Conservation (phyloP, 2,797 vertebrate species). For the Gobio occitaniae region DNA sequence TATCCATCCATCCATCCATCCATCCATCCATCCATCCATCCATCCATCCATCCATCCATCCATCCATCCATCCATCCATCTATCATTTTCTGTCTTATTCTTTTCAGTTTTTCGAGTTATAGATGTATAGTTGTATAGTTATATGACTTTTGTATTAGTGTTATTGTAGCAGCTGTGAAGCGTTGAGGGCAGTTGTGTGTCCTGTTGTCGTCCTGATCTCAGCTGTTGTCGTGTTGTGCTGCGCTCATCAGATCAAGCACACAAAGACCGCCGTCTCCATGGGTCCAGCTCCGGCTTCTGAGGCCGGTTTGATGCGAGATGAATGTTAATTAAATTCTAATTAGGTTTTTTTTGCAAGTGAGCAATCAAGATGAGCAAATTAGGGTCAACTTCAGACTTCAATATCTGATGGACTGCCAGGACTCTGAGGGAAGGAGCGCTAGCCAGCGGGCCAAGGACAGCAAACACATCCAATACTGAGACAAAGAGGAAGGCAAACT, state of each 20-base stretch:
- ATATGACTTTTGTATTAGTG: neutral
- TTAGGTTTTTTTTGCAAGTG: constrained; percentile 47
- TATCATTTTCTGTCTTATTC: no score
- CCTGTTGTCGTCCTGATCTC: neutral
- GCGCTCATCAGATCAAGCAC: neutral
- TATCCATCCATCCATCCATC: no score
- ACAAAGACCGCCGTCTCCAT: neutral
- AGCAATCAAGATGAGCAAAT: constrained; percentile 59
- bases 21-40: rapidly evolving
- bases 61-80: rapidly evolving
- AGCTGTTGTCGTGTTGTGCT: neutral
- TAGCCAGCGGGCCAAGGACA: constrained; percentile 6
- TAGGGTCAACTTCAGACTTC: constrained; percentile 32
- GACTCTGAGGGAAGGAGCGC: neutral
- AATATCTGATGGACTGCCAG: constrained; percentile 40
- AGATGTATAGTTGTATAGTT: no score
- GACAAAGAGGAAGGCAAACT: constrained; percentile 59
- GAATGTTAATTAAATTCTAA: constrained; percentile 55
- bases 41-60: no score
- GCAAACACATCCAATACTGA: constrained; percentile 14
- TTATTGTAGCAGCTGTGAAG: no score
- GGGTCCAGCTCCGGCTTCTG: constrained; percentile 30
- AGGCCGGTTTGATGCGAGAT: constrained; percentile 29
- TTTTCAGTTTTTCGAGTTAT: no score
- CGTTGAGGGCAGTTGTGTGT: rapidly evolving